Evolutionary conservation across 2,113 vertebrate genomes (phyloP), one percentile per base, ranked within the genome.

Genomic region (Nerophis lumbriciformis): DNA sequence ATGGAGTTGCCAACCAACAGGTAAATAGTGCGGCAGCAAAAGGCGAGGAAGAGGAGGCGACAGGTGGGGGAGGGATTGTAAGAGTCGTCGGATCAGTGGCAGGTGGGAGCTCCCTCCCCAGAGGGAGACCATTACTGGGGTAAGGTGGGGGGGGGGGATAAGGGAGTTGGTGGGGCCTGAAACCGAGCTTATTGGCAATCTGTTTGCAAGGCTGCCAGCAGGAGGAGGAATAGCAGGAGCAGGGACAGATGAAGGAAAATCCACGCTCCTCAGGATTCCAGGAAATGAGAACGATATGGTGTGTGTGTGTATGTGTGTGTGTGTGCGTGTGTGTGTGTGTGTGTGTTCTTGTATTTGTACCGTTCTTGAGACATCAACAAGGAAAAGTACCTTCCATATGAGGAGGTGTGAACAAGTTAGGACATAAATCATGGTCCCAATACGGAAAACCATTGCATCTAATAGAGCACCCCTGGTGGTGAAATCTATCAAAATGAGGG

Each of bases 141-240:
- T 63, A 44, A 47, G 19, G 65, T 38, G 65, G 67, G 76, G 72
- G 65, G 67, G 76, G 72, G 66, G 62, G 68, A 61, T 65, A 19
- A 15, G 4, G 13, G 68, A 63, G 66, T 75, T 66, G 68, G 68
- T 47, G 72, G 69, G 75, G 68, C 79, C 80, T 85, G 85, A 82
- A 85, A 85, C 77, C 49, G 37, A 85, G 72, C 80, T 88, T 88
- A 90, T 89, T 88, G 88, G 81, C 89, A 90, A 90, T 90, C 89
- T 90, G 87, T 88, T 89, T 88, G 82, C 87, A 76, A 72, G 67
- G 82, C 85, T 65, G 65, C 76, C 8, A 49, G 83, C 73, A 78
- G 81, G 64, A 73, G 62, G 47, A 68, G 67, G 67, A 72, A 83
- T 83, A 83, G 82, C 83, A 63, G 63, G 73, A 73, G 64, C 72